Percentiles rank a stretch among this genome's conserved stretches.
phyloP scores from a whole-genome alignment of 2,797 vertebrate species.

The Phoebastria nigripes region DNA sequence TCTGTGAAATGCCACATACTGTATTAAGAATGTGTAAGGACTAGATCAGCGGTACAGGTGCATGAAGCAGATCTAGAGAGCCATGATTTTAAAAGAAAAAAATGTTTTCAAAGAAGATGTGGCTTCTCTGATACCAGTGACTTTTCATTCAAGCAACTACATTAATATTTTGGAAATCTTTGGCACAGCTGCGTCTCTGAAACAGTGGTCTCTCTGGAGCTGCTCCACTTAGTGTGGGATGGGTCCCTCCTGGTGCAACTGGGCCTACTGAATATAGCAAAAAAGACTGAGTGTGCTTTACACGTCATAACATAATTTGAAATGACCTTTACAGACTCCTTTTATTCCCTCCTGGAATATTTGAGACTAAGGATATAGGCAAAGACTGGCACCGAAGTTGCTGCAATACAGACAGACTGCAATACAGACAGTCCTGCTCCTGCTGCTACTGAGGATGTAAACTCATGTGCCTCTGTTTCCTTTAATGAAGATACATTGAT shows the following conservation, averaged over 20 bases:
- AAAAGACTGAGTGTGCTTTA: not conserved
- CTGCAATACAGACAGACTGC: not conserved
- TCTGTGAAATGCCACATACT: constrained; percentile 5
- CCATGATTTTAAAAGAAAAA: not conserved
- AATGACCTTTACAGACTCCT: not conserved
- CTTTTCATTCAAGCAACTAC: not conserved
- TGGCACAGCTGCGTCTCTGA: not conserved
- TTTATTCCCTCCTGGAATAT: not conserved
- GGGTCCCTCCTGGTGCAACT: not conserved
- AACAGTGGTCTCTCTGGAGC: not conserved
- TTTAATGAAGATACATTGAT: not conserved
- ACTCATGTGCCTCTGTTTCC: not conserved
- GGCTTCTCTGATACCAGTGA: not conserved
- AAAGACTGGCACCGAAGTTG: not conserved
- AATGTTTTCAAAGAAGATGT: not conserved
- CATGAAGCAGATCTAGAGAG: not conserved
- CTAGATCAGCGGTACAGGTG: not conserved
- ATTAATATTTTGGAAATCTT: not conserved
- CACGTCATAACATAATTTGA: not conserved
- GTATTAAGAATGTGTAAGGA: not conserved
- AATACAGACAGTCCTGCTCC: not conserved
- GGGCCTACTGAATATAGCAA: not conserved
- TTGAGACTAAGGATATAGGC: not conserved
- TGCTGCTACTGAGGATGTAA: not conserved
- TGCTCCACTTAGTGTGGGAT: not conserved